Conservation (phyloP, 53 echinoderm and acorn worm species). For the Echinarachnius parma region DNA sequence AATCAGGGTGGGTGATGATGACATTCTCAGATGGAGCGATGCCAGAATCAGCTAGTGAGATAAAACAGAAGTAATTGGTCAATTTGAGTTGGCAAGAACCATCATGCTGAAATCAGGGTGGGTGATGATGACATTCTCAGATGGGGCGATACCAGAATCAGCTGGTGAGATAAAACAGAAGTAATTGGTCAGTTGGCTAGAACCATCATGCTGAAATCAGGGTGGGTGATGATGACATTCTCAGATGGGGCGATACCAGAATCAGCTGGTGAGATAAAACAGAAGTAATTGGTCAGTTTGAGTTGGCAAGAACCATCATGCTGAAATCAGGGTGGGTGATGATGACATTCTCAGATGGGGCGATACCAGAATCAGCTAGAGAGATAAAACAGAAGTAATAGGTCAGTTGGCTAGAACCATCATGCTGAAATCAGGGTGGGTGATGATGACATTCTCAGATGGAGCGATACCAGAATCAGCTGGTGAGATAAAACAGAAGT, state of each 20-base stretch:
- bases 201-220: constrained; percentile 97
- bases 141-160: constrained; percentile 21
- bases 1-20: constrained; percentile 95
- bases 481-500: not conserved
- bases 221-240: constrained; percentile 84
- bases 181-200: constrained; percentile 94
- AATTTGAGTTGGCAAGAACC: constrained; percentile 64
- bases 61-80: not conserved
- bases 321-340: constrained; percentile 87
- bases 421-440: constrained; percentile 98
- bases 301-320: constrained; percentile 90
- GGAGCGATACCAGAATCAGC: constrained; percentile 44
- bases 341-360: constrained; percentile 59
- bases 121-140: constrained; percentile 69
- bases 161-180: no score
- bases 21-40: constrained; percentile 56
- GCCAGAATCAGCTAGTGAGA: constrained; percentile 31
- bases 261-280: constrained; percentile 15
- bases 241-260: constrained; percentile 54
- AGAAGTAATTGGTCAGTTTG: not conserved
- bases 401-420: constrained; percentile 96
- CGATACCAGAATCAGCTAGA: constrained; percentile 11
- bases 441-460: constrained; percentile 74
- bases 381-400: no score
- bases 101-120: constrained; percentile 93